phyloP scores from a whole-genome alignment of 2,888 invertebrate genomes.

The Hypolimnas misippus region DNA sequence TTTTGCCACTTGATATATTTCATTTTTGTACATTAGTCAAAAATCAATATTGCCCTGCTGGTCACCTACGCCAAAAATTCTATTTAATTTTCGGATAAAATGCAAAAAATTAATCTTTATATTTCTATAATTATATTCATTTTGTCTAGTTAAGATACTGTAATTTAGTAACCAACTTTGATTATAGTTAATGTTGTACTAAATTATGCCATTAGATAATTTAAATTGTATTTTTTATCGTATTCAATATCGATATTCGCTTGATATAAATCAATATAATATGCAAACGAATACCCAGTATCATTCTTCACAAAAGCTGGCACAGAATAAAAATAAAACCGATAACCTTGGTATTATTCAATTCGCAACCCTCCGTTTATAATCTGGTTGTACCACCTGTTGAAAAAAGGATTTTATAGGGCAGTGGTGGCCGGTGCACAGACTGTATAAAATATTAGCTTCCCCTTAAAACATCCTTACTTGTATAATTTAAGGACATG shows the following conservation, averaged over 20 bases:
- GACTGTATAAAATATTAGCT: constrained; percentile 31
- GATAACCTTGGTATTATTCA: constrained; percentile 29
- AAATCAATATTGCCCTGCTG: too few relatives aligned
- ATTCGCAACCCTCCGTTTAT: constrained; percentile 35
- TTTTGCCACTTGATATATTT: too few relatives aligned
- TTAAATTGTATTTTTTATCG: neutral
- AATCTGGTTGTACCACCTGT: constrained; percentile 39
- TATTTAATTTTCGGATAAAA: too few relatives aligned
- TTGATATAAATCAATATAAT: constrained; percentile 9
- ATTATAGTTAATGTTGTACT: too few relatives aligned
- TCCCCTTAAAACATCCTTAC: constrained; percentile 21
- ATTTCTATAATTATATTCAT: too few relatives aligned
- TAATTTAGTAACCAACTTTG: too few relatives aligned
- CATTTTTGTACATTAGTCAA: too few relatives aligned
- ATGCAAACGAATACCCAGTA: constrained; percentile 8
- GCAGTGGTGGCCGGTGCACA: constrained; percentile 33
- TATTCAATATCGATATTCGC: neutral
- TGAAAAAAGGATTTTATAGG: constrained; percentile 37
- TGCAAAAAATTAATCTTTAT: too few relatives aligned
- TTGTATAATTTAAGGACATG: constrained; percentile 23
- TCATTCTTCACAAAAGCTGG: constrained; percentile 18
- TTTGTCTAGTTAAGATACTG: too few relatives aligned
- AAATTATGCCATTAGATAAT: neutral
- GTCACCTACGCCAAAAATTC: too few relatives aligned
- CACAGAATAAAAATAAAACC: constrained; percentile 29